These are phyloP conservation scores for Cantharis flavilabris DNA, from an alignment of 2,888 invertebrate genomes.

Conservation along the genomic window DNA sequence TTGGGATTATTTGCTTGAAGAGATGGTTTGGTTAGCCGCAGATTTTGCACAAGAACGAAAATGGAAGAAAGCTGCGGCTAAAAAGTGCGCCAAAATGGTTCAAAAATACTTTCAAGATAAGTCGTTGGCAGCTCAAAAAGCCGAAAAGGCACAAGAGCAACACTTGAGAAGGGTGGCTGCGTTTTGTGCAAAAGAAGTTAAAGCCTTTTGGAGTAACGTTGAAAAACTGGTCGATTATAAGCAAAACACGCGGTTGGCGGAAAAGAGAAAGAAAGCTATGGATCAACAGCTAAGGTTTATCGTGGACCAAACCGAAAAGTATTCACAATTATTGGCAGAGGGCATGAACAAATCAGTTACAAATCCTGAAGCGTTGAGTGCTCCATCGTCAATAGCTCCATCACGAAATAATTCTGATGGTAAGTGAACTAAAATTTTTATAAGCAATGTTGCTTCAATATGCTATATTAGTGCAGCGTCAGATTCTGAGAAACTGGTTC, in stretches of 20 bases:
- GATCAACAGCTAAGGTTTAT: slow-evolving; percentile 97
- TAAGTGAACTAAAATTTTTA: slow-evolving; percentile 40
- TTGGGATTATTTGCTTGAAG: slow-evolving; percentile 98
- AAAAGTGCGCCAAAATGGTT: slow-evolving; percentile 89
- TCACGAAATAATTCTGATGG: slow-evolving; percentile 59
- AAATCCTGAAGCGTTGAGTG: slow-evolving; percentile 51
- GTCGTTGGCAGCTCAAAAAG: slow-evolving; percentile 84
- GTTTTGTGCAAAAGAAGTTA: slow-evolving; percentile 89
- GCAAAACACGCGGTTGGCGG: slow-evolving; percentile 88
- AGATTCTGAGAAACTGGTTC: too few relatives aligned
- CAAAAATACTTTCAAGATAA: slow-evolving; percentile 92
- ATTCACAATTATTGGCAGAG: slow-evolving; percentile 88
- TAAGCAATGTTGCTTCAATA: neutral
- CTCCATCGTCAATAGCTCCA: slow-evolving; percentile 58
- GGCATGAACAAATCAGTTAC: slow-evolving; percentile 70
- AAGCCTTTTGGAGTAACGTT: slow-evolving; percentile 94
- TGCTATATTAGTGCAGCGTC: too few relatives aligned
- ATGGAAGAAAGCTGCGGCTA: slow-evolving; percentile 96
- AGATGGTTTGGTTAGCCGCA: slow-evolving; percentile 97
- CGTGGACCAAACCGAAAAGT: slow-evolving; percentile 97
- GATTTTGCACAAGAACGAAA: slow-evolving; percentile 98
- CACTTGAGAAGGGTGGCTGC: slow-evolving; percentile 85
- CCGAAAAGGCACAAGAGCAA: slow-evolving; percentile 89
- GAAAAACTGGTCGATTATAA: slow-evolving; percentile 97
- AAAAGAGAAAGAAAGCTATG: slow-evolving; percentile 90